Conservation (phyloP, 1,140 invertebrate species). For the Achatina immaculata region DNA sequence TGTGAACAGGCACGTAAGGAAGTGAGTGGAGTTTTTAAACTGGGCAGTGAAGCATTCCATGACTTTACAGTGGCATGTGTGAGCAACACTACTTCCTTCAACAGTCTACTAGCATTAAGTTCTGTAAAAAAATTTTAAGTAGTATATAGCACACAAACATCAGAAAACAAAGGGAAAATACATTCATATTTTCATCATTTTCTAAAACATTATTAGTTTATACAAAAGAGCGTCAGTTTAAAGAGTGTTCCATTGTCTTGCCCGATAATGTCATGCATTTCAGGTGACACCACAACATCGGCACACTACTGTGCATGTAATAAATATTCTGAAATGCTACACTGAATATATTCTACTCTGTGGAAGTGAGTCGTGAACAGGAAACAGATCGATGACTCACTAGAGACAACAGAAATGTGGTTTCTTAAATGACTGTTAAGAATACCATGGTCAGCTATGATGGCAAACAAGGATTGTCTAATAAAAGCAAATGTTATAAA, state of each 20-base stretch:
- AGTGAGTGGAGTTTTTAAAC: slow-evolving; percentile 36
- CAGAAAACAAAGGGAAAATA: background rate
- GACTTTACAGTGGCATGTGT: slow-evolving; percentile 48
- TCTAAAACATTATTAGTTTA: background rate
- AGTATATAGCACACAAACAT: background rate
- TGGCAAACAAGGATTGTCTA: no score
- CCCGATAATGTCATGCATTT: background rate
- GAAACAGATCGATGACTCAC: no score
- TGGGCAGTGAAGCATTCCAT: slow-evolving; percentile 49
- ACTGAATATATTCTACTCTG: no score
- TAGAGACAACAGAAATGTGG: no score
- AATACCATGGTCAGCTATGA: no score
- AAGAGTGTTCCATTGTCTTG: background rate
- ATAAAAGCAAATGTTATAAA: no score
- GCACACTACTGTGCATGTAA: no score
- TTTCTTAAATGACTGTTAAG: no score
- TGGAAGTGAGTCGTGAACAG: no score
- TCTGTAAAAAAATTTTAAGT: slow-evolving; percentile 38
- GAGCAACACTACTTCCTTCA: slow-evolving; percentile 41
- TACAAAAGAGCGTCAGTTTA: background rate
- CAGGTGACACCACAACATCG: background rate
- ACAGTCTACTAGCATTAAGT: slow-evolving; percentile 44
- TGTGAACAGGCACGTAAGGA: slow-evolving; percentile 71
- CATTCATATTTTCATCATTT: background rate
- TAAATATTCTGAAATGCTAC: no score